Evolutionary conservation across 2,888 invertebrate species (phyloP).

Genomic region (Xanthorhoe designata): DNA sequence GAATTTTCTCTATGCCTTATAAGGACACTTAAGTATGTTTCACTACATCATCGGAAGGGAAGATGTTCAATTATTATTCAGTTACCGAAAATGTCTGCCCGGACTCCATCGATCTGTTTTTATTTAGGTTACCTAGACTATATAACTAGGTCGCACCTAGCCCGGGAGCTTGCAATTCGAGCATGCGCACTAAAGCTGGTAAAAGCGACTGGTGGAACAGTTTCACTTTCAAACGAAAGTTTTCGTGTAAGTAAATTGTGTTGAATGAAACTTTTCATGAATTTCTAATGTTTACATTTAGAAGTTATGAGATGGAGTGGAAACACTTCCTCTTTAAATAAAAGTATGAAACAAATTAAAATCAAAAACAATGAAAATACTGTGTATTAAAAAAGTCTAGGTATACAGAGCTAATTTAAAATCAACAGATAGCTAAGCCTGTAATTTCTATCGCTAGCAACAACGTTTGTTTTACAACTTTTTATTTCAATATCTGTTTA

Average conservation of each 20-base stretch:
- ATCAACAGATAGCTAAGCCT: too few relatives aligned
- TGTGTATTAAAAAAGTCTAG: too few relatives aligned
- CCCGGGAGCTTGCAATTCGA: constrained; percentile 41
- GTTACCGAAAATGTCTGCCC: neutral
- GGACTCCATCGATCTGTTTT: constrained; percentile 42
- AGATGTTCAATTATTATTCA: neutral
- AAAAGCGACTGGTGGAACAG: neutral
- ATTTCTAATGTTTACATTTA: too few relatives aligned
- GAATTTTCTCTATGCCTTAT: too few relatives aligned
- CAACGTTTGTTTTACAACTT: too few relatives aligned
- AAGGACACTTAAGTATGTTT: neutral
- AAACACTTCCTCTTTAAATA: too few relatives aligned
- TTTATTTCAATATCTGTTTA: too few relatives aligned
- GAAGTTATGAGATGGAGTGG: too few relatives aligned
- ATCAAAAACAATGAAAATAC: too few relatives aligned
- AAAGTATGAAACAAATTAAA: too few relatives aligned
- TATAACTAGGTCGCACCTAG: constrained; percentile 41
- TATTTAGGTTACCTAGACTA: constrained; percentile 42
- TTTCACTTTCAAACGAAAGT: constrained; percentile 16
- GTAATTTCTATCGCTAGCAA: too few relatives aligned
- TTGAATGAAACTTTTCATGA: neutral
- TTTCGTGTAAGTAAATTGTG: neutral
- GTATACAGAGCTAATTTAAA: too few relatives aligned
- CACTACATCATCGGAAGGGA: neutral
- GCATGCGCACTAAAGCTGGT: constrained; percentile 41